These are phyloP conservation scores for Amyelois transitella DNA, from an alignment of 1,140 invertebrate species.

Conservation along the genomic window DNA sequence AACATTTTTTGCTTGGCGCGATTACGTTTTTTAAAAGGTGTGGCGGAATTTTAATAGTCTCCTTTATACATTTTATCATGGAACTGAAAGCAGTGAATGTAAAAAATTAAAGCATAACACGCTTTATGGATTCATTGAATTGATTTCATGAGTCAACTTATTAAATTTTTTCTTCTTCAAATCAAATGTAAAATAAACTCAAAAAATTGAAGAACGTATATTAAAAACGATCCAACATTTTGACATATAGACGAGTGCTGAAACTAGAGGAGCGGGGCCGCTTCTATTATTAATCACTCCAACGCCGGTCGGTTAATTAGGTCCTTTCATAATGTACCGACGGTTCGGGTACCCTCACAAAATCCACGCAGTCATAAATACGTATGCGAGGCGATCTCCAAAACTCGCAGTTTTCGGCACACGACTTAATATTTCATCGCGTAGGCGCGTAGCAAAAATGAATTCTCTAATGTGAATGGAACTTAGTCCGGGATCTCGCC, in stretches of 20 bases:
- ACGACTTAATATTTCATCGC: slow-evolving; percentile 57
- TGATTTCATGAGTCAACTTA: too few relatives aligned
- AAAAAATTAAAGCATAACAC: too few relatives aligned
- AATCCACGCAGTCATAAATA: slow-evolving; percentile 51
- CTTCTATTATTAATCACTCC: slow-evolving; percentile 53
- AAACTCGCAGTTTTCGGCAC: slow-evolving; percentile 67
- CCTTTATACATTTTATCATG: background rate
- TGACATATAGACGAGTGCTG: background rate
- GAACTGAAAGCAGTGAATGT: too few relatives aligned
- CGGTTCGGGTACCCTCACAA: slow-evolving; percentile 54
- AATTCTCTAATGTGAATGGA: slow-evolving; percentile 70
- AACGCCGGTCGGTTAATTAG: slow-evolving; percentile 60
- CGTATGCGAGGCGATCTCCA: slow-evolving; percentile 43
- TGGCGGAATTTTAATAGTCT: background rate
- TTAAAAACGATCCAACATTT: background rate
- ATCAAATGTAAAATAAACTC: background rate
- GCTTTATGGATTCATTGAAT: too few relatives aligned
- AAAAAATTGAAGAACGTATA: background rate
- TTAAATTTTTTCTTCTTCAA: too few relatives aligned
- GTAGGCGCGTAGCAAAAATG: slow-evolving; percentile 64
- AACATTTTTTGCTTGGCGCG: background rate
- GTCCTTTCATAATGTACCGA: slow-evolving; percentile 62
- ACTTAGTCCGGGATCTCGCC: slow-evolving; percentile 48
- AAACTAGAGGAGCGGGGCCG: slow-evolving; percentile 1
- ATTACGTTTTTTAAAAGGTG: background rate